phyloP scores from a whole-genome alignment of 2,113 vertebrate genomes.

The Dipodomys merriami region DNA sequence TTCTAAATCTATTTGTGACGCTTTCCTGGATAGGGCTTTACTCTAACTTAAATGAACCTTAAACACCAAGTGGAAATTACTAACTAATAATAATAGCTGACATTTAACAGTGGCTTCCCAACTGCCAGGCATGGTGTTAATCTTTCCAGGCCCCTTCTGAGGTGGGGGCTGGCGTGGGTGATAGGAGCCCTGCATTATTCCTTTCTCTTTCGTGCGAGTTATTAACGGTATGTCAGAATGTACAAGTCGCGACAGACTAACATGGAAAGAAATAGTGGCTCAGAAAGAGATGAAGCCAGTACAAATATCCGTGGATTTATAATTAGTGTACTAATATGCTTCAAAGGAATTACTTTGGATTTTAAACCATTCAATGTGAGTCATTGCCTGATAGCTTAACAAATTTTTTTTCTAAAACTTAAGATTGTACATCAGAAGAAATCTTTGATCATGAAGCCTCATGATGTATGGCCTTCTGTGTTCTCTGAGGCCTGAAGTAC shows the following conservation, averaged over 20 bases:
- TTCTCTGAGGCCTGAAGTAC: neutral
- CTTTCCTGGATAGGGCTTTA: neutral
- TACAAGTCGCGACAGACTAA: neutral
- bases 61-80: neutral
- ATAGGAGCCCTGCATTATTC: neutral
- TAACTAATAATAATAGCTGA: neutral
- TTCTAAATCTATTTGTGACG: neutral
- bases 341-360: neutral
- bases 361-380: neutral
- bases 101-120: neutral
- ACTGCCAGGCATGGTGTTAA: neutral
- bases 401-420: neutral
- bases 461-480: neutral
- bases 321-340: neutral
- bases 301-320: neutral
- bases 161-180: neutral
- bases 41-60: neutral
- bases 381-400: neutral
- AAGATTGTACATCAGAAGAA: conserved; percentile 7
- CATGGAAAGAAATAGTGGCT: neutral
- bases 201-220: neutral
- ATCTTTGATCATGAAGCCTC: neutral
- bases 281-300: neutral
- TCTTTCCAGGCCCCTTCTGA: conserved; percentile 13
- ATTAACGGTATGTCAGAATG: neutral